Percentiles rank a stretch among this genome's conserved stretches.
Evolutionary conservation across 2,888 invertebrate species (phyloP).

Genomic region (Coelinius sp.): DNA sequence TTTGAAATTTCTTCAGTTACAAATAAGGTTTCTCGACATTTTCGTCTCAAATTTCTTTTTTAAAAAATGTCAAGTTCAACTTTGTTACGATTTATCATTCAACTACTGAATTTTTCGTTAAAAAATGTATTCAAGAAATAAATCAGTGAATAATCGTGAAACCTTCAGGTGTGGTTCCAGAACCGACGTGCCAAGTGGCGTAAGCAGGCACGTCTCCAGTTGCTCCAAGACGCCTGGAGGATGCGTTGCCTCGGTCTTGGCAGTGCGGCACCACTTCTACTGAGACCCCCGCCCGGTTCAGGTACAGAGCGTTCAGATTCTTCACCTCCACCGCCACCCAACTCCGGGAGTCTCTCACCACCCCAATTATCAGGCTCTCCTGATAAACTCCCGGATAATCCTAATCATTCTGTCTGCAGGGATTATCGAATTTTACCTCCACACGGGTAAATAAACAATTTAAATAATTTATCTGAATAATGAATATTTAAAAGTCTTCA

Average conservation of each 20-base stretch:
- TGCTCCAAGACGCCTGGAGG: slow-evolving; percentile 91
- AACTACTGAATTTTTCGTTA: too few relatives aligned
- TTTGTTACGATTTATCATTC: too few relatives aligned
- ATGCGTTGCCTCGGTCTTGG: slow-evolving; percentile 85
- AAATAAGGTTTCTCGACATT: too few relatives aligned
- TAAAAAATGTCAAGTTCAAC: too few relatives aligned
- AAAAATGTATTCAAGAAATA: too few relatives aligned
- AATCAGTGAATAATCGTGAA: slow-evolving; percentile 33
- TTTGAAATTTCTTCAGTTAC: too few relatives aligned
- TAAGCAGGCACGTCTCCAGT: slow-evolving; percentile 87
- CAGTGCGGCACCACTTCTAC: slow-evolving; percentile 65
- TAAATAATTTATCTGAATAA: background rate
- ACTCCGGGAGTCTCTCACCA: slow-evolving; percentile 46
- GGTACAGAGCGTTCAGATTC: slow-evolving; percentile 58
- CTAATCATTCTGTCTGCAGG: slow-evolving; percentile 57
- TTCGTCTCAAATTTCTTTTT: too few relatives aligned
- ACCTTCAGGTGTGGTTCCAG: slow-evolving; percentile 88
- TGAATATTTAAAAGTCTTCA: background rate
- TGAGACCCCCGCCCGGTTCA: slow-evolving; percentile 61
- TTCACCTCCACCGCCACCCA: slow-evolving; percentile 51
- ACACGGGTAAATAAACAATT: slow-evolving; percentile 56
- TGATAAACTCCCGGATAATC: slow-evolving; percentile 47
- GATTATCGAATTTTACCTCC: slow-evolving; percentile 63
- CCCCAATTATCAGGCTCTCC: slow-evolving; percentile 45
- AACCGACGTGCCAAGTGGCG: slow-evolving; percentile 93